Evolutionary conservation across 2,113 vertebrate species (phyloP).

Genomic region (Trochalopteron elliotii): DNA sequence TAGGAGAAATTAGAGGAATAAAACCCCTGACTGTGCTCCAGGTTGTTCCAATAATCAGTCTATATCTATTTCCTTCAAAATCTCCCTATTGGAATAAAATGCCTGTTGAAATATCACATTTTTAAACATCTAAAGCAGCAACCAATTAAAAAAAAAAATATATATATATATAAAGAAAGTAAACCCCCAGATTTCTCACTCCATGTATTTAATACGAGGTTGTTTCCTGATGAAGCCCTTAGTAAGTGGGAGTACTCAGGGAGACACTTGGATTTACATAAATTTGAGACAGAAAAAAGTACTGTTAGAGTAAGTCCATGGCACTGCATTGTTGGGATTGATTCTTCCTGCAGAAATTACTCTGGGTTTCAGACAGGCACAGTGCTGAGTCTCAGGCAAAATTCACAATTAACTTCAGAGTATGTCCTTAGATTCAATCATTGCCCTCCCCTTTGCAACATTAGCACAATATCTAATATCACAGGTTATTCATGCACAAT

Average conservation of each 20-base stretch:
- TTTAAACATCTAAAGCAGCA: not conserved
- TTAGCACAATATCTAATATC: not conserved
- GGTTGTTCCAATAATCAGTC: not conserved
- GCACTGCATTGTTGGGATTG: not conserved
- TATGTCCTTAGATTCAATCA: not conserved
- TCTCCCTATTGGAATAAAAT: not conserved
- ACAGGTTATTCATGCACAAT: not conserved
- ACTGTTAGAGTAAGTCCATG: not conserved
- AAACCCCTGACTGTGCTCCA: not conserved
- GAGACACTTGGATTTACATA: slow-evolving; percentile 22
- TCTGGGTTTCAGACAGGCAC: not conserved
- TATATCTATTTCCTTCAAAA: not conserved
- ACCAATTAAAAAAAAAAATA: not conserved
- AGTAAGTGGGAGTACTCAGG: slow-evolving; percentile 13
- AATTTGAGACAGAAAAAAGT: slow-evolving; percentile 12
- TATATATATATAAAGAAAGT: not conserved
- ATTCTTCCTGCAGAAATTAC: not conserved
- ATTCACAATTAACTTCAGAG: not conserved
- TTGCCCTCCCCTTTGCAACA: not conserved
- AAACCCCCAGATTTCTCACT: not conserved
- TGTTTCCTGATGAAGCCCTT: slow-evolving; percentile 7
- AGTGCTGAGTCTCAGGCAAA: not conserved
- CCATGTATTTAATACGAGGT: not conserved
- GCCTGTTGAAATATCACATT: not conserved
- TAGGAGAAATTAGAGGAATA: not conserved